These are phyloP conservation scores for Drosophila nasuta DNA, from an alignment of 1,140 invertebrate species.

Conservation along the genomic window DNA sequence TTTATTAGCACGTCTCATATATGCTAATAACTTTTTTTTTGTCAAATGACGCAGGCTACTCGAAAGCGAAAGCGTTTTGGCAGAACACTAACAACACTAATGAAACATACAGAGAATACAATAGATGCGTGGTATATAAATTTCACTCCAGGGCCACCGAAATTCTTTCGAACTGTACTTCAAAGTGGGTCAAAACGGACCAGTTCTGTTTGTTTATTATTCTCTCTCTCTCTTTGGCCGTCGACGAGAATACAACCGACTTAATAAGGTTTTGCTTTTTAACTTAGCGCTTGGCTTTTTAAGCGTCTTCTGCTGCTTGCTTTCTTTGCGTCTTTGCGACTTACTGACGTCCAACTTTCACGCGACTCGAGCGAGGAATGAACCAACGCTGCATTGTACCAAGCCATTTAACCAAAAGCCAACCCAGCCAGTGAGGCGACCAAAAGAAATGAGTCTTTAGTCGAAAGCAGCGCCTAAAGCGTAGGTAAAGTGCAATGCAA, in stretches of 20 bases:
- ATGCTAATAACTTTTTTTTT: constrained; percentile 61
- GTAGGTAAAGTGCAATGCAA: constrained; percentile 42
- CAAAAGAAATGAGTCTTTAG: constrained; percentile 49
- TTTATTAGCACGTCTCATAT: constrained; percentile 72
- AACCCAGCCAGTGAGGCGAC: constrained; percentile 37
- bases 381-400: constrained; percentile 71
- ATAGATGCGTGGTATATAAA: constrained; percentile 10
- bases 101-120: constrained; percentile 15
- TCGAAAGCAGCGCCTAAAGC: constrained; percentile 42
- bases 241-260: constrained; percentile 53
- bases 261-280: constrained; percentile 43
- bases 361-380: constrained; percentile 80
- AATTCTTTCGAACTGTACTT: constrained; percentile 56
- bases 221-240: constrained; percentile 34
- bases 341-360: constrained; percentile 75
- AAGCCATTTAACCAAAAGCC: constrained; percentile 79
- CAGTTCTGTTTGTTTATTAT: constrained; percentile 66
- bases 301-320: constrained; percentile 65
- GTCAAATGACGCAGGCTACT: constrained; percentile 56
- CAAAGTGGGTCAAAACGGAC: constrained; percentile 66
- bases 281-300: constrained; percentile 25
- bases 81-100: constrained; percentile 26
- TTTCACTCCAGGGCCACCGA: constrained; percentile 51
- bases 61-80: constrained; percentile 68
- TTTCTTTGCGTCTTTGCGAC: constrained; percentile 61